phyloP scores from a whole-genome alignment of 2,113 vertebrate species.

The Poeciliopsis turrubarensis region DNA sequence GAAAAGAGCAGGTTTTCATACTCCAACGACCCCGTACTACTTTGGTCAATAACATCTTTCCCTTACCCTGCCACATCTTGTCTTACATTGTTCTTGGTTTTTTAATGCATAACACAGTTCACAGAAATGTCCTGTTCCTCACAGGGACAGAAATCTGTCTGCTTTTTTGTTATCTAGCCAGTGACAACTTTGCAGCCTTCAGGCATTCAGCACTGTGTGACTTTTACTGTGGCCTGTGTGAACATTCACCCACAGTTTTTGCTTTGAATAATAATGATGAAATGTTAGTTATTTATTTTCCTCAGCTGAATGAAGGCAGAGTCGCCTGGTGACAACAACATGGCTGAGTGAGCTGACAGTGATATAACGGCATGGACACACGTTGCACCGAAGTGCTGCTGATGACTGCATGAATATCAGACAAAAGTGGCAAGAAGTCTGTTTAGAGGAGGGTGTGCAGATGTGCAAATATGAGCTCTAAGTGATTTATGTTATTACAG shows the following conservation, averaged over 20 bases:
- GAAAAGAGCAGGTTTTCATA: conserved; percentile 7
- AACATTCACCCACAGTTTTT: conserved; percentile 29
- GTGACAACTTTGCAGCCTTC: conserved; percentile 59
- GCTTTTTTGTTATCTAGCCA: conserved; percentile 64
- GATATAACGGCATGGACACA: conserved; percentile 7
- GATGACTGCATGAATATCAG: not conserved
- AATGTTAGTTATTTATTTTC: conserved; percentile 17
- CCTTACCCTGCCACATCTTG: conserved; percentile 23
- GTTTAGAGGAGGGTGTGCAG: conserved; percentile 19
- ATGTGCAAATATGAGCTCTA: conserved; percentile 27
- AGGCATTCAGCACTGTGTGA: conserved; percentile 49
- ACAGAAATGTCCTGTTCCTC: conserved; percentile 49
- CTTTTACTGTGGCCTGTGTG: conserved; percentile 58
- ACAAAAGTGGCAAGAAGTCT: conserved; percentile 17
- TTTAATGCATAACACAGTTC: conserved; percentile 34
- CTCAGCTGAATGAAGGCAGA: conserved; percentile 6
- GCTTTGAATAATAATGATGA: conserved; percentile 28
- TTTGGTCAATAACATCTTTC: conserved; percentile 46
- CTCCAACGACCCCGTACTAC: conserved; percentile 25
- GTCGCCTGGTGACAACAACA: not conserved
- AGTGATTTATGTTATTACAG: conserved; percentile 18
- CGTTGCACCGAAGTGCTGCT: conserved; percentile 1
- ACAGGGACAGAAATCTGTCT: conserved; percentile 63
- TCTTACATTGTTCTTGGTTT: conserved; percentile 37
- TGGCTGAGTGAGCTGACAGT: conserved; percentile 7